Percentiles rank a stretch among this genome's conserved stretches.
Evolutionary conservation across 2,113 vertebrate species (phyloP).

Genomic region (Strix uralensis): DNA sequence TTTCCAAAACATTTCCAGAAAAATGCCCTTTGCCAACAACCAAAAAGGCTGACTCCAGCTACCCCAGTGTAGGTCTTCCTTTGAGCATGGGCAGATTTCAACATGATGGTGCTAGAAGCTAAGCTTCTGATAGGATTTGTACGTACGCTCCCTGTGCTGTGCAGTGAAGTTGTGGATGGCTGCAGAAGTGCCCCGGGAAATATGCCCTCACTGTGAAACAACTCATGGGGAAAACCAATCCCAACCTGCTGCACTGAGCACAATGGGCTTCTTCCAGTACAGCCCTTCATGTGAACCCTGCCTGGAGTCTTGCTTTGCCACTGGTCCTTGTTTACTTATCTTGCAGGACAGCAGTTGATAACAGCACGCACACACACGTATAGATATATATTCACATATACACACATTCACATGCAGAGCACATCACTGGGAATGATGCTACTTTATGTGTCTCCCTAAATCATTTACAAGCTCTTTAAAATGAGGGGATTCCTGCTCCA

Average conservation of each 20-base stretch:
- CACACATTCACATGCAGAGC: not conserved
- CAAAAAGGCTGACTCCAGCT: not conserved
- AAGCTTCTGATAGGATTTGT: not conserved
- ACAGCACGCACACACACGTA: too few species aligned
- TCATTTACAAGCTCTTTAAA: not conserved
- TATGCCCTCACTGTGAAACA: not conserved
- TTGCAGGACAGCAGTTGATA: not conserved
- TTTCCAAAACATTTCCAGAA: not conserved
- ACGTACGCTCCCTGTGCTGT: not conserved
- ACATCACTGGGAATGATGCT: not conserved
- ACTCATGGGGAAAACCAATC: not conserved
- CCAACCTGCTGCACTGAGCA: not conserved
- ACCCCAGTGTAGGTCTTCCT: not conserved
- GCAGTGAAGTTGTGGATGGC: not conserved
- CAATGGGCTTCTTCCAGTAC: not conserved
- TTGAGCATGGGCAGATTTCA: not conserved
- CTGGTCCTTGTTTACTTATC: not conserved
- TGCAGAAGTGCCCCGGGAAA: not conserved
- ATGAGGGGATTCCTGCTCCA: not conserved
- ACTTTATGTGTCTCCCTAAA: not conserved
- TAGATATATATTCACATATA: not conserved
- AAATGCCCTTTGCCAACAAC: not conserved
- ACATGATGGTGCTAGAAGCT: not conserved
- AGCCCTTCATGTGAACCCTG: not conserved
- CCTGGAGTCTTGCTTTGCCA: not conserved